Evolutionary conservation across 2,888 invertebrate genomes (phyloP).

Genomic region (Anorthoa munda): DNA sequence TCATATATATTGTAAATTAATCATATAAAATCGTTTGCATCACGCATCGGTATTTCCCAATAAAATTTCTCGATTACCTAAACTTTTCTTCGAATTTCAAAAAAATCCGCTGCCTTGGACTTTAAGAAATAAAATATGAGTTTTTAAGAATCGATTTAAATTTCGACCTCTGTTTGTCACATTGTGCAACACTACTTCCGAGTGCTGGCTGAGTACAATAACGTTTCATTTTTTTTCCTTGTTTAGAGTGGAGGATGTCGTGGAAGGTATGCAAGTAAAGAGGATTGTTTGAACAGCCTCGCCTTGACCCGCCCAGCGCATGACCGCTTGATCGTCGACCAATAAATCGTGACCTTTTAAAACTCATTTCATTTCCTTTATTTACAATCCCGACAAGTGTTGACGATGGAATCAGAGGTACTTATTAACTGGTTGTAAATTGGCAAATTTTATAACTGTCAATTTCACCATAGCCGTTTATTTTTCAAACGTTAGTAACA

Average conservation of each 20-base stretch:
- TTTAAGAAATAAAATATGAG: conserved; percentile 25
- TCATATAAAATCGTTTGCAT: conserved; percentile 27
- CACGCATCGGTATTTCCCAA: conserved; percentile 36
- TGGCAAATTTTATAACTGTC: conserved; percentile 59
- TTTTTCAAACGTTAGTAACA: conserved; percentile 56
- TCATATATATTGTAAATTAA: conserved; percentile 30
- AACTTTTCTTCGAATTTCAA: conserved; percentile 48
- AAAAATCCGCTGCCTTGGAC: conserved; percentile 44
- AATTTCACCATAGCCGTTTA: conserved; percentile 56
- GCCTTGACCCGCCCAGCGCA: conserved; percentile 80
- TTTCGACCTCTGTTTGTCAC: conserved; percentile 60
- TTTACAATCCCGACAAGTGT: conserved; percentile 74
- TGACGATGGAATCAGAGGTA: conserved; percentile 57
- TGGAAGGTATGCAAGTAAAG: conserved; percentile 62
- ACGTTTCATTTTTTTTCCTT: conserved; percentile 73
- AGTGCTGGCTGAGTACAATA: conserved; percentile 67
- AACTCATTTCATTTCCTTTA: conserved; percentile 81
- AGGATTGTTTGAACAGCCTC: conserved; percentile 75
- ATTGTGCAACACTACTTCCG: conserved; percentile 74
- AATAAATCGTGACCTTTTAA: conserved; percentile 79
- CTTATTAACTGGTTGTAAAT: conserved; percentile 61
- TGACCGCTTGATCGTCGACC: conserved; percentile 77
- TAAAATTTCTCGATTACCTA: conserved; percentile 34
- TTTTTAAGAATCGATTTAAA: conserved; percentile 46
- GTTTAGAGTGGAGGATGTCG: conserved; percentile 66